Base-by-base conservation (phyloP, 2,888 invertebrate genomes). In the Hirtodrosophila trivittata region DNA sequence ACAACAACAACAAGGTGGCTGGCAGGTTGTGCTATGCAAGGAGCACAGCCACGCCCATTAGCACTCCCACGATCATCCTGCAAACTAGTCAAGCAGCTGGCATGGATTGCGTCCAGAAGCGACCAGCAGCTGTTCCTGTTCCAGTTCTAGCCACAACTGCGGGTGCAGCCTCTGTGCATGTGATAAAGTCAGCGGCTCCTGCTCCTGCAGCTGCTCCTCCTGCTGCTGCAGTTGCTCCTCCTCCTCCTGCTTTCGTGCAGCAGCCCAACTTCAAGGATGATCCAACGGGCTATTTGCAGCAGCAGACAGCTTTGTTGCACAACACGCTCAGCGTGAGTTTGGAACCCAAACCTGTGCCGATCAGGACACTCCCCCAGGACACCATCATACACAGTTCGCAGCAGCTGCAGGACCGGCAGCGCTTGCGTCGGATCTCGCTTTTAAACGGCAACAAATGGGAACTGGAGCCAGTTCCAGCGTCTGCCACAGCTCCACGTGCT, bases 211-310 rank as follows among this genome's bases (percentile, higher is more conserved):
- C 54, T 26, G 25, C 41, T 21, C n/a, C 68, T 4, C n/a, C 62
- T 26, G 28, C 51, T n/a, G n/a, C n/a, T n/a, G n/a, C n/a, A n/a
- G n/a, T n/a, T n/a, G n/a, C n/a, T n/a, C n/a, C n/a, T n/a, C n/a
- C n/a, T n/a, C n/a, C n/a, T n/a, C n/a, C n/a, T n/a, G n/a, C n/a
- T n/a, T n/a, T n/a, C n/a, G n/a, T n/a, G 6, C 75, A 66, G 54
- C 69, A 68, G 68, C 96, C 96, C 1, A 97, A 97, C 26, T 97
- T 97, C 88, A 94, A 97, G 92, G 97, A 97, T 75, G 97, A 97
- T 90, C 97, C 97, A 0, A 95, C 95, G 84, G 97, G 97, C 1
- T 97, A 97, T 91, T 91, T 97, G 75, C 97, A 97, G 3, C 97
- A 97, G 82, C 97, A 97, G 90, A 97, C 97, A 0, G 96, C 95